A percentile compares a stretch with the other conserved stretches of the same genome.
Evolutionary conservation across 92 coral and sea anemone genomes (phyloP).

Genomic region (Nematostella vectensis): DNA sequence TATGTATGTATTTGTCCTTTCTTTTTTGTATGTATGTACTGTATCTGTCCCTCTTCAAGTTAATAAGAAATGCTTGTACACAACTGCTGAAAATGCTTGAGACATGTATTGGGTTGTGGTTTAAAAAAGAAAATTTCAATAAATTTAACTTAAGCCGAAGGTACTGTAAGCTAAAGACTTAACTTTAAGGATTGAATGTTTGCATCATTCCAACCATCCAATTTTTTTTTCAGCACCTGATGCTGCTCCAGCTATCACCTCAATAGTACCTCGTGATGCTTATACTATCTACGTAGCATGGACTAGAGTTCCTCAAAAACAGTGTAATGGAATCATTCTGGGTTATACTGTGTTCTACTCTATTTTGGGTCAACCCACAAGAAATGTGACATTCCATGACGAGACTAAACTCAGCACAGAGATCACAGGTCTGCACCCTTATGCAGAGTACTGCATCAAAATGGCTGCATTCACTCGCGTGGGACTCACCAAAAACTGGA

Average conservation of each 20-base stretch:
- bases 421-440: slow-evolving; percentile 26
- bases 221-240: slow-evolving; percentile 28
- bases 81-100: too few species aligned
- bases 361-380: not conserved
- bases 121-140: too few species aligned
- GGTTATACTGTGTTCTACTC: slow-evolving; percentile 41
- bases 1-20: too few species aligned
- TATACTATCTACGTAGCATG: slow-evolving; percentile 45
- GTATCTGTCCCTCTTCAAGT: too few species aligned
- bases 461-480: slow-evolving; percentile 34
- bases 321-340: slow-evolving; percentile 36
- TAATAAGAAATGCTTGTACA: too few species aligned
- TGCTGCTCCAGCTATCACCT: slow-evolving; percentile 24
- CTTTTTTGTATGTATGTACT: too few species aligned
- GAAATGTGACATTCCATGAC: slow-evolving; percentile 12
- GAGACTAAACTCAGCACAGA: slow-evolving; percentile 12
- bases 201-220: too few species aligned
- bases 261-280: slow-evolving; percentile 32
- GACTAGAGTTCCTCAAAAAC: slow-evolving; percentile 11
- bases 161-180: too few species aligned
- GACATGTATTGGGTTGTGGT: too few species aligned
- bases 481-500: slow-evolving; percentile 35
- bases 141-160: too few species aligned
- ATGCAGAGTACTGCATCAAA: slow-evolving; percentile 40
- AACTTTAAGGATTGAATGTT: too few species aligned